Evolutionary conservation across 2,113 vertebrate species (phyloP), one percentile per base, ranked within the genome.

Genomic region (Marcusenius ussheri): DNA sequence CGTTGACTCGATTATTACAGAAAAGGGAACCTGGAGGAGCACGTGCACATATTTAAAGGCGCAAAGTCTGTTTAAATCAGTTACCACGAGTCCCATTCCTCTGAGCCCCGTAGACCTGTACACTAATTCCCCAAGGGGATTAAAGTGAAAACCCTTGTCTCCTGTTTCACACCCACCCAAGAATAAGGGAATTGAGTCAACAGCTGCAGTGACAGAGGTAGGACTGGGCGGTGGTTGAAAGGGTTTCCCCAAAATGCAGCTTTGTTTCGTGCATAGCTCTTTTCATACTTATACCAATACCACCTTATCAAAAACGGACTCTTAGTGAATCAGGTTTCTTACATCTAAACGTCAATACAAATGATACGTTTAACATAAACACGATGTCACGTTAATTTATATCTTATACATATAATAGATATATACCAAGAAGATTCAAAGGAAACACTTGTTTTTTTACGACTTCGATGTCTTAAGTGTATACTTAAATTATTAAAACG

Each of bases 21-120:
- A 85, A 66, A 88, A 80, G 50, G 56, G 50, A 80, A 62, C 83
- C 19, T 19, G 9, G 49, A 87, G 9, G 42, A 5, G 19, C 49
- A 86, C n/a, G 15, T 39, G 49, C 39, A 8, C 24, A 8, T 53
- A 27, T 42, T 51, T 4, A 49, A n/a, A 31, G 10, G 31, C 80
- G 74, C 83, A 86, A 90, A 84, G 88, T 95, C 95, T 94, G 93
- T 94, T 92, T 56, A 42, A 62, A 45, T 24, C 56, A 88, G 24
- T 85, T 85, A 47, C 10, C 35, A 80, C 3, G 42, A 58, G 17
- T 3, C 19, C 17, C 2, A 39, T 56, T 88, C 17, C 87, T 88
- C 39, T 88, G 2, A 45, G 19, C 51, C 51, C 45, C 35, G 13
- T 11, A 87, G 27, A 87, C 50, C 86, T 42, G 35, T 50, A 51